Conservation (phyloP, 2,113 vertebrate species). For the Pluvialis apricaria region DNA sequence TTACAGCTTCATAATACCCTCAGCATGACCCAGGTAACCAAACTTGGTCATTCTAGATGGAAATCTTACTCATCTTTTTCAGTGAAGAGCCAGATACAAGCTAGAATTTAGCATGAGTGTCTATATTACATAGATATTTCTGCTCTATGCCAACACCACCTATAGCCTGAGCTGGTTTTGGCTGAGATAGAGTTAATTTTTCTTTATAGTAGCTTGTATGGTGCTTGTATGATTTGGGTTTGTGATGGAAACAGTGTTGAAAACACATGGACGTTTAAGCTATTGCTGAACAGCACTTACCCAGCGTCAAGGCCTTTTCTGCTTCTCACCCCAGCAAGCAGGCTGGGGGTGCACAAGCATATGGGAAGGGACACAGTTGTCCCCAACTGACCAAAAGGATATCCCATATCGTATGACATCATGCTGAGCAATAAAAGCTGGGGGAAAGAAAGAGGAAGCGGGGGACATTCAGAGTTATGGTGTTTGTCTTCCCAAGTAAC, state of each 20-base stretch:
- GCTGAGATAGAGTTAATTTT: background rate
- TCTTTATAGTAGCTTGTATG: background rate
- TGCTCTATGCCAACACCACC: background rate
- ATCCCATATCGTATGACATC: background rate
- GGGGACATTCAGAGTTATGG: background rate
- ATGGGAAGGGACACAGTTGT: background rate
- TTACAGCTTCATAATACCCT: background rate
- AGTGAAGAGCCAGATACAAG: background rate
- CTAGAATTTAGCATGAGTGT: background rate
- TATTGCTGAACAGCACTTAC: background rate
- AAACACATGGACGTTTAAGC: background rate
- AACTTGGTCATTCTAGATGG: too few relatives aligned
- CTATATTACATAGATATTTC: background rate
- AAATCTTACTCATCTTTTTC: background rate
- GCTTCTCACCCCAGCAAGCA: fast-evolving
- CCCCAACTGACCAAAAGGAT: background rate
- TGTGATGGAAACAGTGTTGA: background rate
- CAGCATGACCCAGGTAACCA: background rate
- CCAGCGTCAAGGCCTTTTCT: background rate
- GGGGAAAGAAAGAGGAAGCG: background rate
- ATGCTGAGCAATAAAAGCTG: background rate
- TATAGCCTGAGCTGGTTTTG: background rate
- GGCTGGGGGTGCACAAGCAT: background rate
- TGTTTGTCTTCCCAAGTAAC: background rate
- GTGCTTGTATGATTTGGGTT: background rate